Conservation (phyloP, 1,140 invertebrate species). For the Neotoxoptera formosana region DNA sequence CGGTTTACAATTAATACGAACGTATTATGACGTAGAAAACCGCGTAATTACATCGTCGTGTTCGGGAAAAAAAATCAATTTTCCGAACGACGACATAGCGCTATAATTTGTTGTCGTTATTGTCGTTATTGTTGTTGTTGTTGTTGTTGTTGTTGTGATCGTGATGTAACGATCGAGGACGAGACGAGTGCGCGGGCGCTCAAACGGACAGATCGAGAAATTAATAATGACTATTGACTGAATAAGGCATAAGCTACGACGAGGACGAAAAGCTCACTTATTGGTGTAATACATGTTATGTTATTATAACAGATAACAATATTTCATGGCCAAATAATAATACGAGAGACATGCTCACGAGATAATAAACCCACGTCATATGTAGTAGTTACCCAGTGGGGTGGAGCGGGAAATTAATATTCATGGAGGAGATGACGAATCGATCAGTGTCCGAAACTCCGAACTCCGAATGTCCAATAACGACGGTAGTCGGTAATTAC, state of each 20-base stretch:
- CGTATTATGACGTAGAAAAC: constrained; percentile 23
- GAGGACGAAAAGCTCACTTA: constrained; percentile 22
- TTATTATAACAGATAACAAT: constrained; percentile 42
- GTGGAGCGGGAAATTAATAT: background rate
- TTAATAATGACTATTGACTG: background rate
- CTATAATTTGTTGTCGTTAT: background rate
- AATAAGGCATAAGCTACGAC: background rate
- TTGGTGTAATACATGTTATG: background rate
- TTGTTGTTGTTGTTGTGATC: background rate
- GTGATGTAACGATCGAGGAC: background rate
- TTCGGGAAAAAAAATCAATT: background rate
- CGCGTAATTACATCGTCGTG: constrained; percentile 6
- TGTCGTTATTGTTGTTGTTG: background rate
- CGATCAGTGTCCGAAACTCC: no score
- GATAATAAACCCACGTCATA: constrained; percentile 34
- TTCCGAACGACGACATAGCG: background rate
- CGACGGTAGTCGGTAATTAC: no score
- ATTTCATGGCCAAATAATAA: constrained; percentile 49
- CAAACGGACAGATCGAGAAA: background rate
- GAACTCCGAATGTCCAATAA: no score
- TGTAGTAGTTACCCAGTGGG: no score
- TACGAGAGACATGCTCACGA: constrained; percentile 10
- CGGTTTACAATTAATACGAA: constrained; percentile 12
- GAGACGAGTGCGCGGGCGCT: background rate
- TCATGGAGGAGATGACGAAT: constrained; percentile 6